These are phyloP conservation scores for Lycaena phlaeas DNA, from an alignment of 2,888 invertebrate species.

Conservation along the genomic window DNA sequence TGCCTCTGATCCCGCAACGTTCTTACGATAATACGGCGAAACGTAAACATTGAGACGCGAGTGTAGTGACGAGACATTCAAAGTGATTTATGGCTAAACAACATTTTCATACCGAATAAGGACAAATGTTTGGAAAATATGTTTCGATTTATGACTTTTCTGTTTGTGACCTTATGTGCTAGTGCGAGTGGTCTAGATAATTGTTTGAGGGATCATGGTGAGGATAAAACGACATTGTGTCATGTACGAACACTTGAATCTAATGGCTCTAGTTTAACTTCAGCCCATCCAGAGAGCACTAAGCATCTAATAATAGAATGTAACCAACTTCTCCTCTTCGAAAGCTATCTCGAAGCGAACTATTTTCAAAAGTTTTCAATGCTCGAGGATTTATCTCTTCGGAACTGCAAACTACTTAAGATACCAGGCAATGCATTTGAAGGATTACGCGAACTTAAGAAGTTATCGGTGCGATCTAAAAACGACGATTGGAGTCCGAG, in stretches of 20 bases:
- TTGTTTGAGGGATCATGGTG: conserved; percentile 52
- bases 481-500: conserved; percentile 85
- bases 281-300: conserved; percentile 78
- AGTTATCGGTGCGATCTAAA: conserved; percentile 83
- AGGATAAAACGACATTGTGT: conserved; percentile 74
- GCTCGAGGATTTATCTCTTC: conserved; percentile 81
- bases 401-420: conserved; percentile 85
- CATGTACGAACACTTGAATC: conserved; percentile 80
- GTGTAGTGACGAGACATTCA: conserved; percentile 32
- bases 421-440: conserved; percentile 85
- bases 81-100: conserved; percentile 25
- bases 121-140: conserved; percentile 67
- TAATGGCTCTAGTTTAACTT: conserved; percentile 76
- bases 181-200: conserved; percentile 55
- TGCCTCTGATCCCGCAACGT: conserved; percentile 32
- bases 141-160: conserved; percentile 66
- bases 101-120: conserved; percentile 26
- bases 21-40: conserved; percentile 42
- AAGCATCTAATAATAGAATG: conserved; percentile 83
- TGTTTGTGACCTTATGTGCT: conserved; percentile 67
- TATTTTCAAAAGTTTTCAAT: conserved; percentile 82
- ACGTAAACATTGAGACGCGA: conserved; percentile 64
- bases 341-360: conserved; percentile 82
- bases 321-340: conserved; percentile 83
- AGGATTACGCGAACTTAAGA: conserved; percentile 85